Base-by-base conservation (phyloP, 2,113 vertebrate genomes). In the Planiliza haematocheilus region DNA sequence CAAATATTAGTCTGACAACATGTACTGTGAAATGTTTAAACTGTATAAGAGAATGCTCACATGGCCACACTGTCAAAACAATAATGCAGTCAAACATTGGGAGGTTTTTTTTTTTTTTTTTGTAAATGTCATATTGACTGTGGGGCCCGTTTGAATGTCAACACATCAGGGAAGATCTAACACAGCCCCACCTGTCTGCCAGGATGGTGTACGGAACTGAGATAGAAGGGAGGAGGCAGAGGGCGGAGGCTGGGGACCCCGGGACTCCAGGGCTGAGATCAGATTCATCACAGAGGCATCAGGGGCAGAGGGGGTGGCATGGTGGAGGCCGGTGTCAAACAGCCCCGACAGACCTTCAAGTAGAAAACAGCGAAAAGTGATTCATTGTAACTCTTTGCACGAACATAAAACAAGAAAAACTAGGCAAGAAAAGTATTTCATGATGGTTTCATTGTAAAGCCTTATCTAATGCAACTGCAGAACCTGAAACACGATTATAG, bases 221-320 rank as follows among this genome's bases (percentile, higher is more conserved):
- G 97, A 98, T 48, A 98, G 95, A n/a, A 97, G 94, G 52, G 97
- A 97, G 45, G 97, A 98, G 21, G 97, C 97, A 0, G 97, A 96
- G 46, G 97, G 97, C 3, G 96, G 96, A 16, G 97, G 95, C 85
- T 98, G 97, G 18, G 96, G 96, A 43, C 94, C 96, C 71, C 97
- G 93, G 6, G 97, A 97, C 90, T 98, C 97, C 89, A 98, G 93
- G 46, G 97, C 97, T 0, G 97, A 97, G 81, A 98, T 98, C 86
- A 98, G 94, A 91, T 98, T 98, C 97, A 98, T 98, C 83, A 98
- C 97, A 0, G 97, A 98, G 51, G 97, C 94, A 61, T 98, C 96
- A 0, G 95, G 95, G 41, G 94, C 95, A 12, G 95, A 95, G 2
- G 95, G 95, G 87, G 95, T 94, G 10, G 95, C 94, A 34, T 96